Conservation (phyloP, 2,113 vertebrate species). For the Oenanthe oenanthe region DNA sequence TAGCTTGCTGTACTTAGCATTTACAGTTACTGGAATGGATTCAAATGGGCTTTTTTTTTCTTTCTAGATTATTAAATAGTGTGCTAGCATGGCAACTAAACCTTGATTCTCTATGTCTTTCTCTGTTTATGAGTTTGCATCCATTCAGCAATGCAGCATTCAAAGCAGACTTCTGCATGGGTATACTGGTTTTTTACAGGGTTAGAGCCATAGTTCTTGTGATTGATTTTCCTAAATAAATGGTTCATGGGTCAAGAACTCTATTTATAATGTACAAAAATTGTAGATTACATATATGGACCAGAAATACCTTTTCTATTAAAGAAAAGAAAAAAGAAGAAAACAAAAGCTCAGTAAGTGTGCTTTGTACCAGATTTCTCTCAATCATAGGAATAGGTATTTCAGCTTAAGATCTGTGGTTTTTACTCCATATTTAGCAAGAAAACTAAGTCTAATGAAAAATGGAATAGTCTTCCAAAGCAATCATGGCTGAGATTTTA, state of each 20-base stretch:
- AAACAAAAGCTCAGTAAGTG: not conserved
- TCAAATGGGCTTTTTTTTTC: not conserved
- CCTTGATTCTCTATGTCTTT: not conserved
- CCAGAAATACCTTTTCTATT: not conserved
- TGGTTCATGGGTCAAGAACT: not conserved
- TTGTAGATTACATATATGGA: not conserved
- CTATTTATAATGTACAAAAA: not conserved
- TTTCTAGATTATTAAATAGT: not conserved
- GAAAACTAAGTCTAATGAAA: not conserved
- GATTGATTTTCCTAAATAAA: not conserved
- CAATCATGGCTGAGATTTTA: not conserved
- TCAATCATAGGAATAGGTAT: not conserved
- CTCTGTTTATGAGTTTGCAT: not conserved
- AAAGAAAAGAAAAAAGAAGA: not conserved
- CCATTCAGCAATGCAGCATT: not conserved
- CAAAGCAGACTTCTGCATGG: not conserved
- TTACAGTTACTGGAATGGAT: not conserved
- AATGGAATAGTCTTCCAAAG: not conserved
- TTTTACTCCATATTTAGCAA: not conserved
- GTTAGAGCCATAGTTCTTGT: not conserved
- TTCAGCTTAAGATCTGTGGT: not conserved
- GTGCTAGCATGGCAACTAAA: not conserved
- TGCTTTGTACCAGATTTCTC: not conserved
- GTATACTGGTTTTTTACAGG: rapidly evolving
- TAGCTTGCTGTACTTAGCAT: not conserved